These are phyloP conservation scores for Ormyrus thymus DNA, from an alignment of 2,888 invertebrate species.

Conservation along the genomic window DNA sequence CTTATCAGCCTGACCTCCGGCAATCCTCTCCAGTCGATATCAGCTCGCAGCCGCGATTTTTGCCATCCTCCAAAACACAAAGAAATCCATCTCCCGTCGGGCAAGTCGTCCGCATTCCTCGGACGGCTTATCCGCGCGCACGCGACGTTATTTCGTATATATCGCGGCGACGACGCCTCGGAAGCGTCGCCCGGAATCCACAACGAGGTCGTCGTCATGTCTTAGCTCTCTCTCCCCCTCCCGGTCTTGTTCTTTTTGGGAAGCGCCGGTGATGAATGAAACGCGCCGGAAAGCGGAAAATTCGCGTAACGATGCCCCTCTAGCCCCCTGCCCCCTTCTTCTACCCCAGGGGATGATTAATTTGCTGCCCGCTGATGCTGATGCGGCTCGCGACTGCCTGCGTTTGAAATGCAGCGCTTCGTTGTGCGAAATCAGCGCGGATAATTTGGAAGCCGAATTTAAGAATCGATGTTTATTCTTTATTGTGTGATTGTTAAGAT, in stretches of 20 bases:
- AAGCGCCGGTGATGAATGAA: conserved; percentile 39
- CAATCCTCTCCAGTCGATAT: too few species aligned
- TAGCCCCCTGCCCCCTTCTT: too few species aligned
- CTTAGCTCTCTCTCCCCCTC: too few species aligned
- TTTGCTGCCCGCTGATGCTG: conserved; percentile 1
- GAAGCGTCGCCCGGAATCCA: conserved; percentile 30
- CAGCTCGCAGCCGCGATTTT: too few species aligned
- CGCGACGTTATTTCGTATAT: conserved; percentile 15
- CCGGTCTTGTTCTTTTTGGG: not conserved
- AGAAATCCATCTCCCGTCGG: not conserved
- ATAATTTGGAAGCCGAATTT: too few species aligned
- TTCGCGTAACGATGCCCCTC: conserved; percentile 3
- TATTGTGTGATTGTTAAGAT: too few species aligned
- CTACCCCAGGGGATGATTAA: conserved; percentile 38
- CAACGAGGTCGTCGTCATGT: conserved; percentile 3
- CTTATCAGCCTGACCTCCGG: too few species aligned
- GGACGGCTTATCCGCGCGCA: not conserved
- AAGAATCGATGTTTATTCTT: too few species aligned
- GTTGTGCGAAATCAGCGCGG: too few species aligned
- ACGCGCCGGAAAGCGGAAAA: conserved; percentile 33
- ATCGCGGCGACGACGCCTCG: not conserved
- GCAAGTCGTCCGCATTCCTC: conserved; percentile 18
- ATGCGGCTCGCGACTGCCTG: too few species aligned
- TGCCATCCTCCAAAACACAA: too few species aligned
- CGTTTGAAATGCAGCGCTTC: too few species aligned